Evolutionary conservation across 1,140 invertebrate genomes (phyloP).

Genomic region (Pomacea maculata): DNA sequence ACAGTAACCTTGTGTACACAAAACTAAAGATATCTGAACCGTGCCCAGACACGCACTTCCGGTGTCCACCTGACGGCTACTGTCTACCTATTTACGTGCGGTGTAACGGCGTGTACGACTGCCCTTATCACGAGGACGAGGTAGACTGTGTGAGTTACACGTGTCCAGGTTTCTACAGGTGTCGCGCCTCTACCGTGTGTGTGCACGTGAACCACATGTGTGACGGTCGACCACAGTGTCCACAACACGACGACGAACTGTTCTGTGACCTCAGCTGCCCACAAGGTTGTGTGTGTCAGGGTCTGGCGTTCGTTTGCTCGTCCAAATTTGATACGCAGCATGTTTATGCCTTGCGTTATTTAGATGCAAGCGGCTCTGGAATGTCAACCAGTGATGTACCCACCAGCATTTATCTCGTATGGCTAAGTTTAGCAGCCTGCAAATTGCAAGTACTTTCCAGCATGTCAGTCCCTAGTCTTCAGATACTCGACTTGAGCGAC

Average conservation of each 20-base stretch:
- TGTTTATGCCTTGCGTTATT: not conserved
- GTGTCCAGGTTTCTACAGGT: conserved; percentile 22
- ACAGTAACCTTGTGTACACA: not conserved
- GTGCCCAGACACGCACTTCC: conserved; percentile 2
- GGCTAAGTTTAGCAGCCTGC: not conserved
- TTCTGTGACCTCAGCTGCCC: conserved; percentile 8
- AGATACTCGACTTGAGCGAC: conserved; percentile 11
- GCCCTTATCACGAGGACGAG: conserved; percentile 2
- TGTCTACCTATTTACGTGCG: not conserved
- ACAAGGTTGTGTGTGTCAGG: conserved; percentile 35
- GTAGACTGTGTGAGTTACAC: not conserved
- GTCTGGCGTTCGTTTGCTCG: not conserved
- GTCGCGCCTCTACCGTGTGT: conserved; percentile 7
- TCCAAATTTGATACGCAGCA: not conserved
- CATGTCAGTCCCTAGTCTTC: not conserved
- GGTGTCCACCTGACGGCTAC: not conserved
- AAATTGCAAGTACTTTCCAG: not conserved
- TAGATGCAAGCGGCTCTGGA: not conserved
- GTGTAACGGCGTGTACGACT: conserved; percentile 11
- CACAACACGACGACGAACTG: conserved; percentile 22
- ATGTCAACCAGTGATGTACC: not conserved
- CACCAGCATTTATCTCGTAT: not conserved
- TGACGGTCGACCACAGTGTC: conserved; percentile 15
- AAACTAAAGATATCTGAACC: not conserved
- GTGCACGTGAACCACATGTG: conserved; percentile 4